Evolutionary conservation across 2,113 vertebrate species (phyloP).

Genomic region (Numida meleagris): DNA sequence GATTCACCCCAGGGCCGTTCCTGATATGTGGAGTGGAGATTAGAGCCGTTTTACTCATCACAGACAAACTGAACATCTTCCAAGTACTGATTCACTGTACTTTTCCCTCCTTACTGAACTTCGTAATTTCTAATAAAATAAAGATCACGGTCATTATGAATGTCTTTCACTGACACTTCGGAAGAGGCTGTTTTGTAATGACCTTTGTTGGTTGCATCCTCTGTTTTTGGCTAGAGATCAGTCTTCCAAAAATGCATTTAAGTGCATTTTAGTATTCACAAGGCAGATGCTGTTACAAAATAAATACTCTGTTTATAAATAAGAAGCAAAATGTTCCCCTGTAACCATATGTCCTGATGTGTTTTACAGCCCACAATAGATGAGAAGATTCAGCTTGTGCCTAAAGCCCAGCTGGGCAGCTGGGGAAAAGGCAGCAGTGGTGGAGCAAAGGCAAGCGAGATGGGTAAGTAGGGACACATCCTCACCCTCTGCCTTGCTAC

Average conservation of each 20-base stretch:
- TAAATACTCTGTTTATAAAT: not conserved
- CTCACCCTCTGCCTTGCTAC: not conserved
- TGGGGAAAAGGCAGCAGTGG: slow-evolving; percentile 99
- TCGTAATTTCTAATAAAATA: not conserved
- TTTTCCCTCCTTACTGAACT: not conserved
- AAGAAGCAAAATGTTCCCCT: rapidly evolving
- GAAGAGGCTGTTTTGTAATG: not conserved
- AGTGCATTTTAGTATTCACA: not conserved
- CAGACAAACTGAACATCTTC: not conserved
- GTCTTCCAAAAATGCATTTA: not conserved
- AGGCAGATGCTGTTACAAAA: not conserved
- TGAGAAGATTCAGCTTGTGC: slow-evolving; percentile 98
- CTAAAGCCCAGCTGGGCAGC: slow-evolving; percentile 92
- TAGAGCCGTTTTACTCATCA: not conserved
- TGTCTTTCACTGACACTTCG: not conserved
- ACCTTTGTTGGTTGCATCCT: not conserved
- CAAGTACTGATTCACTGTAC: too few species aligned
- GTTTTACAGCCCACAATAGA: slow-evolving; percentile 92
- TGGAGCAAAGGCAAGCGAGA: slow-evolving; percentile 94
- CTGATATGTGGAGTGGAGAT: not conserved
- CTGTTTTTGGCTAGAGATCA: not conserved
- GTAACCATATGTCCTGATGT: not conserved
- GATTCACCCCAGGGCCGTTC: not conserved
- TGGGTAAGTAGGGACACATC: slow-evolving; percentile 78
- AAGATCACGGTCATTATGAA: not conserved